A percentile compares a stretch with the other conserved stretches of the same genome.
Conservation (phyloP, 1,140 invertebrate species). For the Drosophila sp. region DNA sequence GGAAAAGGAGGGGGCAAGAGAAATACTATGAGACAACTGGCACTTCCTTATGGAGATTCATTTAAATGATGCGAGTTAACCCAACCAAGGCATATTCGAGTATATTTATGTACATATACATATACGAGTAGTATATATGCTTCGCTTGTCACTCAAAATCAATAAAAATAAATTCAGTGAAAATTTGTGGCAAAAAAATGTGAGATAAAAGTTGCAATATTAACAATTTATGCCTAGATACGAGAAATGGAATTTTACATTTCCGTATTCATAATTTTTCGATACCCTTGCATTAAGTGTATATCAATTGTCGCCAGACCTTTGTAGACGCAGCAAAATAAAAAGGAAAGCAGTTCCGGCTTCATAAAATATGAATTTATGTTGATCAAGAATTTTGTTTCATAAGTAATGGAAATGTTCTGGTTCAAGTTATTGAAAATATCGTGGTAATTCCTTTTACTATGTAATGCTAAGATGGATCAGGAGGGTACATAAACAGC, state of each 20-base stretch:
- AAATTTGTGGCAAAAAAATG: slow-evolving; percentile 20
- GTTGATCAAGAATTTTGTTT: too few relatives aligned
- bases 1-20: not conserved
- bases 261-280: slow-evolving; percentile 54
- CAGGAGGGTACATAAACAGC: too few relatives aligned
- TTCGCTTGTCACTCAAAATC: slow-evolving; percentile 47
- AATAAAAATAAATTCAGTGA: slow-evolving; percentile 50
- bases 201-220: slow-evolving; percentile 46
- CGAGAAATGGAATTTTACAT: slow-evolving; percentile 40
- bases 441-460: too few relatives aligned
- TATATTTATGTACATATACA: not conserved
- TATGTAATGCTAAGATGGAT: too few relatives aligned
- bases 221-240: slow-evolving; percentile 57
- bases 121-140: slow-evolving; percentile 6
- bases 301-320: not conserved
- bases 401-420: too few relatives aligned
- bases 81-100: not conserved
- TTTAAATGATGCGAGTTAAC: slow-evolving; percentile 22
- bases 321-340: too few relatives aligned
- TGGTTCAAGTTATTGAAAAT: too few relatives aligned
- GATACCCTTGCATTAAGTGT: slow-evolving; percentile 8
- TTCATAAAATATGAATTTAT: too few relatives aligned
- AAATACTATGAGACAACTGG: slow-evolving; percentile 2
- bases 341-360: too few relatives aligned
- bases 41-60: slow-evolving; percentile 23